Evolutionary conservation across 2,113 vertebrate genomes (phyloP), one percentile per base, ranked within the genome.

Genomic region (Cichladusa arquata): DNA sequence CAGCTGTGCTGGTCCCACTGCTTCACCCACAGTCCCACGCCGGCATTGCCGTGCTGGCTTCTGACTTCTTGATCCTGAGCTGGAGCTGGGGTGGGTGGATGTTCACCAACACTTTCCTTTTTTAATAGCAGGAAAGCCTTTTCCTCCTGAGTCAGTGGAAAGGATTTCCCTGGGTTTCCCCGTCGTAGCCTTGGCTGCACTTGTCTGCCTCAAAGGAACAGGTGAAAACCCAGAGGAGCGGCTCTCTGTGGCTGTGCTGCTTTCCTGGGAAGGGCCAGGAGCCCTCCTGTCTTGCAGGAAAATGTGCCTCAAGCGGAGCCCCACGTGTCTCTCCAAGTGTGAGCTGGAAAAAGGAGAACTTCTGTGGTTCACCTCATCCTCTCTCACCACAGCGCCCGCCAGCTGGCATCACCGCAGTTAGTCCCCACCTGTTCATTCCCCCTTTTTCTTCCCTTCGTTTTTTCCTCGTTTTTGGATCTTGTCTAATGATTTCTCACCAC

Each of bases 241-340:
- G 36, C 19, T 78, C 65, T 42, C 42, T 5, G 6, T 19, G 3
- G 2, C 33, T 14, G 2, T 2, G 7, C 61, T 86, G 81, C 66
- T 56, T 48, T 54, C 14, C 73, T 10, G 20, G 34, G 72, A 71
- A 91, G 77, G 48, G 48, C 67, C 1, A 9, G 47, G 54, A 77
- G 33, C 31, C 19, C 64, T 73, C 33, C 23, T 13, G 73, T 60
- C 62, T 36, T 36, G 33, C 64, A 81, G n/a, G 29, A 61, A 70
- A 92, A 48, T 0, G 1, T 4, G 6, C 56, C 57, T 38, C 1
- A 0, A 78, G 56, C 4, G 0, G 5, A 61, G 40, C 33, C 29
- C 23, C 5, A 0, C 0, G 0, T 5, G 28, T 34, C 14, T 57
- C 34, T 44, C n/a, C 4, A 0, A 24, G 70, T 22, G 31, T 2